Conservation (phyloP, 2,797 vertebrate genomes). For the Lepilemur ruficaudatus region DNA sequence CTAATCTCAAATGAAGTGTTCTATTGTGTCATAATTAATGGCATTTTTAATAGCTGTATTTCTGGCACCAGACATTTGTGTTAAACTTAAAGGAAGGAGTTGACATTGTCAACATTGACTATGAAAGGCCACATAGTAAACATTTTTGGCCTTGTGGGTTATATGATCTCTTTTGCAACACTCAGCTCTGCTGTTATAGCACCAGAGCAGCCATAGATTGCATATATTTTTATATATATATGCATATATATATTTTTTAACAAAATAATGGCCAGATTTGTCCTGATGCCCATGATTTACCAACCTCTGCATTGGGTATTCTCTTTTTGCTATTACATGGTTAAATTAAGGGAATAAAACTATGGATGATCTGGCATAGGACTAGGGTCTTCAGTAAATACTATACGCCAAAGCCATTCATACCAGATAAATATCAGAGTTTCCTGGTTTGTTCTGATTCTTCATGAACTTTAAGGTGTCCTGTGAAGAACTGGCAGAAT, state of each 20-base stretch:
- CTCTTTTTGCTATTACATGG: not conserved
- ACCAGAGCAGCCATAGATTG: not conserved
- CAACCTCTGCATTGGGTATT: not conserved
- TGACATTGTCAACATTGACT: not conserved
- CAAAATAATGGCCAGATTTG: not conserved
- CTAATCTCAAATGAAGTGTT: not conserved
- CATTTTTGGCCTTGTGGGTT: not conserved
- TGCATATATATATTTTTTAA: fast-evolving
- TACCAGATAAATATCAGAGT: not conserved
- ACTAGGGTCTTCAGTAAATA: not conserved
- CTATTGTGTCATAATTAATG: not conserved
- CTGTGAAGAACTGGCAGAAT: not conserved
- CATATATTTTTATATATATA: not conserved
- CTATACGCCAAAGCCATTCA: not conserved
- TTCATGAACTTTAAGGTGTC: not conserved
- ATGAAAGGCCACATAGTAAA: too few relatives aligned
- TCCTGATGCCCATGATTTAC: not conserved
- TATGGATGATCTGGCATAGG: not conserved
- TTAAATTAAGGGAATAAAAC: not conserved
- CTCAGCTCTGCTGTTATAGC: too few relatives aligned
- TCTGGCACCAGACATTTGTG: not conserved
- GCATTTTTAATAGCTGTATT: not conserved
- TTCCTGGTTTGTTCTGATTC: not conserved
- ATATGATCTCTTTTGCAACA: not conserved
- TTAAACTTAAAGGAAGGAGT: not conserved